Evolutionary conservation across 2,113 vertebrate genomes (phyloP).

Genomic region (Tragelaphus scriptus): DNA sequence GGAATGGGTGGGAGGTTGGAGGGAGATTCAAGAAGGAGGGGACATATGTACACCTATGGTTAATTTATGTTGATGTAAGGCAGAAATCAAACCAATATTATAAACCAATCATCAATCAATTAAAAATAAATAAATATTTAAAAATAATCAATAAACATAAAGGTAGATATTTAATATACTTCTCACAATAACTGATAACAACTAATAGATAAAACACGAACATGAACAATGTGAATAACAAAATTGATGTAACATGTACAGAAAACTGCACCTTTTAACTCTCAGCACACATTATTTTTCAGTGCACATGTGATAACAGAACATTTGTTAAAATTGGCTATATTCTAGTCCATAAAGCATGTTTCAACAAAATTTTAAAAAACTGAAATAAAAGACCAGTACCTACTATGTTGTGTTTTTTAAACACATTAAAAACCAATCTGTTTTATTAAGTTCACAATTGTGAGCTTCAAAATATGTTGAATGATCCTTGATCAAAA

Average conservation of each 20-base stretch:
- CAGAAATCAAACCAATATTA: not conserved
- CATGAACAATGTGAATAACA: not conserved
- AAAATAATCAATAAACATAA: not conserved
- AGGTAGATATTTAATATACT: not conserved
- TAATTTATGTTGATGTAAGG: not conserved
- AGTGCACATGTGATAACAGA: not conserved
- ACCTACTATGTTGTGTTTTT: not conserved
- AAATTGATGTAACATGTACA: not conserved
- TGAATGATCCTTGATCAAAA: not conserved
- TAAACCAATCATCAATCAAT: not conserved
- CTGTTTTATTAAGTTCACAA: not conserved
- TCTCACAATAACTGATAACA: not conserved
- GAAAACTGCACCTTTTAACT: not conserved
- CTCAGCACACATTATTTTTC: not conserved
- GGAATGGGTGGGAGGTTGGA: not conserved
- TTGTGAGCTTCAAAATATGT: not conserved
- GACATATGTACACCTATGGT: not conserved
- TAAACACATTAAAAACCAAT: not conserved
- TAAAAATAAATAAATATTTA: not conserved
- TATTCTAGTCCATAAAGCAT: not conserved
- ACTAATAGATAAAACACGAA: not conserved
- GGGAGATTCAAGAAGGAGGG: not conserved
- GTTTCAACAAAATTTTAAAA: not conserved
- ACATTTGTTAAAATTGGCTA: not conserved
- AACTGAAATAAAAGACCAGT: not conserved